A percentile compares a stretch with the other conserved stretches of the same genome.
Evolutionary conservation across 2,113 vertebrate species (phyloP).

Genomic region (Pitta sordida): DNA sequence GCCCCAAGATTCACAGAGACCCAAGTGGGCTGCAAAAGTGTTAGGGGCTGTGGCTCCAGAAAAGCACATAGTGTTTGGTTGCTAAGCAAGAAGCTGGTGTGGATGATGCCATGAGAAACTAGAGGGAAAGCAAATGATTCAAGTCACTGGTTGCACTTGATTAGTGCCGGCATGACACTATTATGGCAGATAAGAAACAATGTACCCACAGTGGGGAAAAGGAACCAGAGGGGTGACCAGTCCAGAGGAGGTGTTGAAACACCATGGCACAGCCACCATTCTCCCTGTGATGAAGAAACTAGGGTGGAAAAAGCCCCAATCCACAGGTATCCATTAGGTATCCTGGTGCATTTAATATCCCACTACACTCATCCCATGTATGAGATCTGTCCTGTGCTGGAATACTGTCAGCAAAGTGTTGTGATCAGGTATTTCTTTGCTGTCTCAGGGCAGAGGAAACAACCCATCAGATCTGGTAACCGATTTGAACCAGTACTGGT

Average conservation of each 20-base stretch:
- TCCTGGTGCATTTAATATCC: not conserved
- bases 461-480: not conserved
- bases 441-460: not conserved
- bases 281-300: not conserved
- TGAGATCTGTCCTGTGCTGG: not conserved
- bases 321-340: not conserved
- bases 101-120: not conserved
- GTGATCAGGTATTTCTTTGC: not conserved
- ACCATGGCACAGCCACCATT: not conserved
- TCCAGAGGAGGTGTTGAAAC: not conserved
- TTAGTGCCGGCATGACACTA: not conserved
- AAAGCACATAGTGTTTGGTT: not conserved
- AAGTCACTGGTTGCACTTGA: not conserved
- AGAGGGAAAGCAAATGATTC: not conserved
- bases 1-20: not conserved
- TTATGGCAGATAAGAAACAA: not conserved
- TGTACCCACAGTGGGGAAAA: accelerated
- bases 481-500: not conserved
- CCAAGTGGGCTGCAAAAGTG: not conserved
- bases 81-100: not conserved
- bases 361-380: accelerated
- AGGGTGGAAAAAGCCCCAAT: not conserved
- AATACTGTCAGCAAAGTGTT: not conserved
- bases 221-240: not conserved
- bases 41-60: not conserved